Conservation (phyloP, 2,888 invertebrate genomes). For the Anaspis maculata region DNA sequence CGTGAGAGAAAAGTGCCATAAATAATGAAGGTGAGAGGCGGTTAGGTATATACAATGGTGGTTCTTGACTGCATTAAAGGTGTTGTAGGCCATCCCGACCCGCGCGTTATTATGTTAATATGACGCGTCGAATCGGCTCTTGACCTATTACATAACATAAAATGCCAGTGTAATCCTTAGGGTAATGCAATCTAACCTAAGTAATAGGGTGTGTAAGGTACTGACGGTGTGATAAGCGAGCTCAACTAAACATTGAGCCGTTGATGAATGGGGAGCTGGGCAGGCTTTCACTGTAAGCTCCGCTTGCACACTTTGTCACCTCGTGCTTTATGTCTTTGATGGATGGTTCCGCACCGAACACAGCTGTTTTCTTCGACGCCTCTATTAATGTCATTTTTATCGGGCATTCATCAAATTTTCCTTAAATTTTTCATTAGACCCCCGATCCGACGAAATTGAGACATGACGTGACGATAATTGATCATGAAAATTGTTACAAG, state of each 20-base stretch:
- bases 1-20: background rate
- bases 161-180: conserved; percentile 21
- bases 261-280: conserved; percentile 37
- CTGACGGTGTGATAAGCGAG: conserved; percentile 28
- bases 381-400: conserved; percentile 38
- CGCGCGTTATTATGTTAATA: no score
- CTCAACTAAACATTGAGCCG: conserved; percentile 33
- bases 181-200: conserved; percentile 31
- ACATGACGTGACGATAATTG: conserved; percentile 13
- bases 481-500: conserved; percentile 9
- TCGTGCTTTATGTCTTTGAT: conserved; percentile 38
- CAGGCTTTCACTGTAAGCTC: conserved; percentile 33
- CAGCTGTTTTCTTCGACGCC: conserved; percentile 37
- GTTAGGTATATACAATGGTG: background rate
- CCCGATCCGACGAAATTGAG: conserved; percentile 5
- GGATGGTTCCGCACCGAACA: conserved; percentile 33
- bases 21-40: background rate
- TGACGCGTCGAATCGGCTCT: no score
- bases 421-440: conserved; percentile 11
- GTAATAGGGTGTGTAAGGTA: conserved; percentile 25
- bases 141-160: conserved; percentile 14
- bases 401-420: conserved; percentile 26
- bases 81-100: background rate
- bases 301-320: conserved; percentile 40
- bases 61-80: background rate